These are phyloP conservation scores for Strigamia transsilvanica DNA, from an alignment of 2,888 invertebrate genomes.

Conservation along the genomic window DNA sequence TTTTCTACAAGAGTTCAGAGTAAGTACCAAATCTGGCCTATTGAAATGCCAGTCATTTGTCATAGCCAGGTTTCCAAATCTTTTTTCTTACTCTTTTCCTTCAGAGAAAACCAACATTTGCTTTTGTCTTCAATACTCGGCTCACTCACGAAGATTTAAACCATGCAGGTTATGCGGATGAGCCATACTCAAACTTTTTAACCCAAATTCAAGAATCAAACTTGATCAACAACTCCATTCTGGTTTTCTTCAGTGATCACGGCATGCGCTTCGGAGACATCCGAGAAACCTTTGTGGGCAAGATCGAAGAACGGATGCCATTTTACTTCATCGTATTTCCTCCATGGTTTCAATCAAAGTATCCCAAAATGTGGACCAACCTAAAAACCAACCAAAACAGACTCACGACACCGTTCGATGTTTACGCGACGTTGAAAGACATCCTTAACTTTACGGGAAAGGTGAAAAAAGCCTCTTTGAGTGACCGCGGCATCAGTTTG, in stretches of 20 bases:
- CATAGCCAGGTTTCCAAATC: no score
- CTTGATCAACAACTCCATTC: constrained; percentile 58
- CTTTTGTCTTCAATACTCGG: constrained; percentile 33
- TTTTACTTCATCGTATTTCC: constrained; percentile 79
- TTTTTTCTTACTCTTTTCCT: background rate
- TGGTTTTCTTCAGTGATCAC: constrained; percentile 63
- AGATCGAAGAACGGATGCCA: constrained; percentile 86
- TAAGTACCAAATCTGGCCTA: no score
- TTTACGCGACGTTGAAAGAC: constrained; percentile 65
- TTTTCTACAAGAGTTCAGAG: constrained; percentile 48
- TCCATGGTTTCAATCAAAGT: constrained; percentile 73
- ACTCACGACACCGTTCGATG: constrained; percentile 71
- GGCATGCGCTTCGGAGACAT: constrained; percentile 64
- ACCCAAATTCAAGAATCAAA: constrained; percentile 55
- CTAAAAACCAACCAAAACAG: constrained; percentile 73
- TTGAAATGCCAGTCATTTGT: no score
- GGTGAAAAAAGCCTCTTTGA: background rate
- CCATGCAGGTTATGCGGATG: constrained; percentile 78
- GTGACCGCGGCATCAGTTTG: constrained; percentile 74
- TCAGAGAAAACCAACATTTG: constrained; percentile 46
- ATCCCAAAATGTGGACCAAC: constrained; percentile 72
- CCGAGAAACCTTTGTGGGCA: constrained; percentile 68
- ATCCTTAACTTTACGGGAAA: constrained; percentile 68
- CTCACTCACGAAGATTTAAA: constrained; percentile 74
- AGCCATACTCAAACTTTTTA: constrained; percentile 67